Base-by-base conservation (phyloP, 1,140 invertebrate species). In the Contarinia nasturtii region DNA sequence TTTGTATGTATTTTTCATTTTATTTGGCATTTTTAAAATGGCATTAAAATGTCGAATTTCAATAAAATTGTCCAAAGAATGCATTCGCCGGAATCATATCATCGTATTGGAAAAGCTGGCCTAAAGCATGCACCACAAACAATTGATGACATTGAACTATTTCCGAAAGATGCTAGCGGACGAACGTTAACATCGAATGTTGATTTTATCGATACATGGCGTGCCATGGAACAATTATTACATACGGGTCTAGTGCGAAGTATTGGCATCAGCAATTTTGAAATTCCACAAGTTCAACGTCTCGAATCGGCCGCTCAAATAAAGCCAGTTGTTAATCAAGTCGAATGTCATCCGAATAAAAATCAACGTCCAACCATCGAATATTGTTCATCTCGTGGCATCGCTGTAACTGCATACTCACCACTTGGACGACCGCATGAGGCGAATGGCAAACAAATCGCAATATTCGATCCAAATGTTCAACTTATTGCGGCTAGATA, bases 261-360 rank as follows among this genome's bases (percentile, higher is more conserved):
- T 40, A 83, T 93, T 53, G 88, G 89, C 1, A 49, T 92, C 2
- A 89, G 85, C 18, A 93, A 92, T 61, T 93, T 93, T 60, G 90
- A 86, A 55, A 75, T 69, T 41, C 59, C 71, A 42, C 88, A 92
- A 63, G 71, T 90, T 14, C 66, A 77, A 37, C 65, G 79, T 17
- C 50, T 93, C 2, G 52, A 88, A n/a, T 64, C 72, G 4, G 63
- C 59, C 19, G 73, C 73, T 0, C 70, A 60, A 41, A 73, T 90
- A 15, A 78, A 77, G 51, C 88, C 87, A 1, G 75, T 73, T 2
- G 74, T 70, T 10, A 74, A 81, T 56, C 86, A 90, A 70, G 72
- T 86, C 40, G 87, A 91, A 61, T 78, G 77, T 48, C 84, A 91
- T 60, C 79, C 74, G 0, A 82, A 82, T 58, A 61, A 81, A 21